These are phyloP conservation scores for Tetraneura akinire DNA, from an alignment of 1,140 invertebrate genomes.

Conservation along the genomic window DNA sequence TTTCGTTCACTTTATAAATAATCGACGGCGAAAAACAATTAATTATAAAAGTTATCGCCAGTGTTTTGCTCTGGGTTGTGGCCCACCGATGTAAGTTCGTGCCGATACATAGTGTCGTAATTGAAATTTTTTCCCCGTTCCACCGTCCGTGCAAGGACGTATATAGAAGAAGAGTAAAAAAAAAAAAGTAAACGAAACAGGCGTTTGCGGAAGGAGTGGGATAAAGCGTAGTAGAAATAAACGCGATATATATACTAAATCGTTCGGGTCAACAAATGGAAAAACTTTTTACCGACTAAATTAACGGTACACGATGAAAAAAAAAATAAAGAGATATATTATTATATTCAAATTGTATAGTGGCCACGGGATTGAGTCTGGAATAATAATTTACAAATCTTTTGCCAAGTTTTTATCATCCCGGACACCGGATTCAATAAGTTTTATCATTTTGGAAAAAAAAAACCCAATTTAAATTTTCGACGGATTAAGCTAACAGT, in stretches of 20 bases:
- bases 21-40: conserved; percentile 31
- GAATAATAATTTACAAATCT: not conserved
- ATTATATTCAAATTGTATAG: conserved; percentile 5
- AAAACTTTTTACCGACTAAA: conserved; percentile 28
- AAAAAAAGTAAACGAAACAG: not conserved
- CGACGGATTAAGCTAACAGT: not conserved
- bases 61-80: too few relatives aligned
- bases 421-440: not conserved
- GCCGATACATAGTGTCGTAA: conserved; percentile 16
- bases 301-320: not conserved
- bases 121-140: conserved; percentile 25
- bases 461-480: not conserved
- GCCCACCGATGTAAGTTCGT: conserved; percentile 3
- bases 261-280: conserved; percentile 12
- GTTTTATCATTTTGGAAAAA: not conserved
- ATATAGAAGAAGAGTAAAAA: too few relatives aligned
- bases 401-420: not conserved
- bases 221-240: conserved; percentile 12
- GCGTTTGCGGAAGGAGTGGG: too few relatives aligned
- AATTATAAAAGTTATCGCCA: conserved; percentile 37
- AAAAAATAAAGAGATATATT: conserved; percentile 22
- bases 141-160: too few relatives aligned
- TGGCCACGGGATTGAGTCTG: not conserved
- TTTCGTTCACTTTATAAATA: conserved; percentile 36
- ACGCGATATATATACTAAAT: not conserved